Base-by-base conservation (phyloP, 2,888 invertebrate species). In the Hedychridium roseum region DNA sequence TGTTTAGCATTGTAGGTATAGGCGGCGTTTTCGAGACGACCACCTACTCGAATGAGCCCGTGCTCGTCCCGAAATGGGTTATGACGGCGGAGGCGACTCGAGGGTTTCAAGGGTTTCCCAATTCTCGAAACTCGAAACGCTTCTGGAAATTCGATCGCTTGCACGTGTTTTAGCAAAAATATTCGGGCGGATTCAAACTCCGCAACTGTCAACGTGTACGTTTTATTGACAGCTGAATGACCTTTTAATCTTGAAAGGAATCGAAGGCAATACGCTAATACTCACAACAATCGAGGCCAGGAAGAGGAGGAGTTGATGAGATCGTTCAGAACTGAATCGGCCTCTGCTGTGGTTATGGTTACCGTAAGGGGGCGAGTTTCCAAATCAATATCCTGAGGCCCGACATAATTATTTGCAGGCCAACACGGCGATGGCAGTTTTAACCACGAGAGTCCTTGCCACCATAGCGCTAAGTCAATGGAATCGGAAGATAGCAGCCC, bases 1-100 rank as follows among this genome's bases (percentile, higher is more conserved):
- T 65, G 56, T 43, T 55, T 54, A 20, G 41, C 31, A 21, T 41
- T 28, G 40, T 34, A 58, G 2, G 45, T 2, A 9, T 55, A 27
- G 7, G 17, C 9, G 1, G 60, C 46, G 28, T 57, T 47, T 16
- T 50, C 41, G 28, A 65, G 30, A 26, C 66, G 51, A 5, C 64
- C 63, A n/a, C 63, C 57, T 3, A 66, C 60, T 17, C 63, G 46
- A 15, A 66, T 36, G 21, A 60, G 26, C 4, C 52, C 54, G 17
- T 47, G 12, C 4, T 50, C 40, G 27, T 64, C 60, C 7, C 67
- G 38, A 28, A 57, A 66, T 5, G 61, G 64, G 42, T 43, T 51
- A 18, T 58, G 37, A 2, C 41, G 40, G 7, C 44, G 35, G 4
- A 57, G 16, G 14, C 50, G 46, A n/a, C 41, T 53, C n/a, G n/a